A percentile compares a stretch with the other conserved stretches of the same genome.
These are phyloP conservation scores for Caenorhabditis latens DNA, from an alignment of 1,140 invertebrate species.

Conservation along the genomic window DNA sequence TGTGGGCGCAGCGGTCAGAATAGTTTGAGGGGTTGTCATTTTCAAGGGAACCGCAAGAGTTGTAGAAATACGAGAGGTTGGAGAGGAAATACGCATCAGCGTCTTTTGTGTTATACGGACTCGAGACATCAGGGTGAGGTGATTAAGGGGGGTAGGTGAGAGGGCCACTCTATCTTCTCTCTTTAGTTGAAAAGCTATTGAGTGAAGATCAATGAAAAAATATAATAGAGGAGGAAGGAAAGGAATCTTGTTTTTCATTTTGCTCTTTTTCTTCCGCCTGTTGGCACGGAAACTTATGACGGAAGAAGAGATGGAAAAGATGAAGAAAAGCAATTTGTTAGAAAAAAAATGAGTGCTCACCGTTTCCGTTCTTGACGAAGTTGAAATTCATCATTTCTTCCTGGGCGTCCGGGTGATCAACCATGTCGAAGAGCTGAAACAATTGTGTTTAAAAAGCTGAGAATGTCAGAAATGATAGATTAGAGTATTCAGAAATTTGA, in stretches of 20 bases:
- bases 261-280: not conserved
- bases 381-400: constrained; percentile 48
- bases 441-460: not conserved
- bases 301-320: not conserved
- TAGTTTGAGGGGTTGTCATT: constrained; percentile 10
- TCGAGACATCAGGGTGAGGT: constrained; percentile 17
- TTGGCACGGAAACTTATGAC: constrained; percentile 39
- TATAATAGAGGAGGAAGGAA: constrained; percentile 2
- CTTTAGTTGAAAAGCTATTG: constrained; percentile 4
- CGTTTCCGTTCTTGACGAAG: constrained; percentile 34
- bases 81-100: not conserved
- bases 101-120: constrained; percentile 12
- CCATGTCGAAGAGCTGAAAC: constrained; percentile 50
- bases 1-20: not conserved
- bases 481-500: no score
- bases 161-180: constrained; percentile 20
- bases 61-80: constrained; percentile 1
- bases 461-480: no score
- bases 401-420: constrained; percentile 50
- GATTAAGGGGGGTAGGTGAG: constrained; percentile 18
- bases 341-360: not conserved
- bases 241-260: not conserved
- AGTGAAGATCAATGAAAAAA: constrained; percentile 42
- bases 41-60: not conserved
- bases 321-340: not conserved